Percentiles rank a stretch among this genome's conserved stretches.
Evolutionary conservation across 2,888 invertebrate species (phyloP).

Genomic region (Marasmarcha lunaedactyla): DNA sequence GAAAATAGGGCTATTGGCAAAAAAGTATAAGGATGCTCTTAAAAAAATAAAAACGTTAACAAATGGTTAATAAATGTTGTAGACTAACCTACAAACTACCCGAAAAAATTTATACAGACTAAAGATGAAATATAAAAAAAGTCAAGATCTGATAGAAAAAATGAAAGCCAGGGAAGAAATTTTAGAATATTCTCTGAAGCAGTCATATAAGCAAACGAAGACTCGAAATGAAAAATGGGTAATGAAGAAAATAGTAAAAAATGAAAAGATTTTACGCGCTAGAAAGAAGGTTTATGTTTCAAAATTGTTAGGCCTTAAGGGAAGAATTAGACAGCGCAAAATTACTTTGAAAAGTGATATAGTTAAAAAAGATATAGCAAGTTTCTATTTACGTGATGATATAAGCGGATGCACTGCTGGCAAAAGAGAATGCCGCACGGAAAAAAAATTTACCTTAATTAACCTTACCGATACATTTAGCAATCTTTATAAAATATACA

Average conservation of each 20-base stretch:
- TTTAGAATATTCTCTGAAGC: background rate
- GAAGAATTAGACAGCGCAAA: too few relatives aligned
- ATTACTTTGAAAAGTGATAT: background rate
- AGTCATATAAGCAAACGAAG: background rate
- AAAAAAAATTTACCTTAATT: slow-evolving; percentile 12
- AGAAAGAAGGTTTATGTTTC: too few relatives aligned
- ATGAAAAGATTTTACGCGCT: too few relatives aligned
- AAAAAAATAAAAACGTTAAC: too few relatives aligned
- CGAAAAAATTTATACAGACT: background rate
- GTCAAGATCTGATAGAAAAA: background rate
- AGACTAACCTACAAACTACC: too few relatives aligned
- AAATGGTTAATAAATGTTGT: too few relatives aligned
- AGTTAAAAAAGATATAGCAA: slow-evolving; percentile 10
- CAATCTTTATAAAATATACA: slow-evolving; percentile 14
- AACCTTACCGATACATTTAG: slow-evolving; percentile 11
- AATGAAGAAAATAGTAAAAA: background rate
- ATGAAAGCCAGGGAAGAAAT: slow-evolving; percentile 2
- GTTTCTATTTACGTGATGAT: slow-evolving; percentile 14
- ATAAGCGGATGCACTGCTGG: slow-evolving; percentile 14
- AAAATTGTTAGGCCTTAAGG: too few relatives aligned
- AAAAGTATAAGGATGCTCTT: too few relatives aligned
- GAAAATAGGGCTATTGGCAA: too few relatives aligned
- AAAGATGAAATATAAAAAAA: background rate
- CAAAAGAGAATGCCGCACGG: slow-evolving; percentile 12
- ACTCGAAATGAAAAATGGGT: background rate